Evolutionary conservation across 2,113 vertebrate genomes (phyloP), one percentile per base, ranked within the genome.

Genomic region (Prionailurus viverrinus): DNA sequence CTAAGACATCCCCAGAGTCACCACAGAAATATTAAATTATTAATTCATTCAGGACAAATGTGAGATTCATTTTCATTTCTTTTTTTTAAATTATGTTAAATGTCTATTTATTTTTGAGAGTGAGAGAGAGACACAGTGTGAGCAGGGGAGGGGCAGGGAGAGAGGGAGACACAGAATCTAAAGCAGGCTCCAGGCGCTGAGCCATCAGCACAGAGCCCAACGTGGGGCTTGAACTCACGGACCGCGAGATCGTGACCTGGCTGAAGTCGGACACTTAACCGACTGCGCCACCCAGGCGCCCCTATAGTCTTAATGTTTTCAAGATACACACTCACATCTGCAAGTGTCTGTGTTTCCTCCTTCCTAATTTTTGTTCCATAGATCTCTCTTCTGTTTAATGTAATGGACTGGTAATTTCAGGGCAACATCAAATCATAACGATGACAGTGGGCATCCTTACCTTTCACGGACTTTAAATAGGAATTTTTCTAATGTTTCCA

Each of bases 11-110:
- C 66, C 11, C 76, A 3, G n/a, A 39, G 41, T 7, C 48, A 74
- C 41, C 84, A 68, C 19, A 41, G 84, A 91, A 95, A 83, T 87
- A 79, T 5, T 87, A 53, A 65, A 88, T 88, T 79, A 94, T 29
- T 39, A 61, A 93, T 74, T n/a, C 55, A 53, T 27, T 84, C 93
- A 14, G n/a, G 39, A 93, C 10, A 66, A 68, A 87, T 45, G 23
- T 11, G 33, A 95, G 90, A 68, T 82, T 51, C 31, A 83, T 66
- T 93, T 94, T 61, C 55, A 21, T 58, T 51, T 76, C 73, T 48
- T 61, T 18, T 61, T 25, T 61, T 25, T 0, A 25, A 58, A 61
- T 9, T 23, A 18, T 21, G 21, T 61, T 61, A 61, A 61, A 61
- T 61, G 58, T 61, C 23, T 61, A 58, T 58, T 58, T 58, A 61